Percentiles rank a stretch among this genome's conserved stretches.
phyloP scores from a whole-genome alignment of 2,797 vertebrate genomes.

The Aldrovandia affinis region DNA sequence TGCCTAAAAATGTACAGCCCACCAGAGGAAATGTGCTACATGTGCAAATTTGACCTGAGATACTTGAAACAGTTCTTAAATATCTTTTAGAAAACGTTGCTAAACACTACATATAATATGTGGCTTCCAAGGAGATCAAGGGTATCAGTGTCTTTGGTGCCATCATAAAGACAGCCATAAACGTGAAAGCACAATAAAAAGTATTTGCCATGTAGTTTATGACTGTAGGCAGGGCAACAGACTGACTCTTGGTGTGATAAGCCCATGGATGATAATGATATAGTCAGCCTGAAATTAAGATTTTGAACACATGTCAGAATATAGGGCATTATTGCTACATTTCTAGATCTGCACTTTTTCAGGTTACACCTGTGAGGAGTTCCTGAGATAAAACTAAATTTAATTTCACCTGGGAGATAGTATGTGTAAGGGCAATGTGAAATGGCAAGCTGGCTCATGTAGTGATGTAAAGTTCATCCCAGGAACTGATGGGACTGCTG shows the following conservation, averaged over 20 bases:
- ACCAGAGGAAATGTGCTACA: not conserved
- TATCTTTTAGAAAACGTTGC: slow-evolving; percentile 26
- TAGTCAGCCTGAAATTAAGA: not conserved
- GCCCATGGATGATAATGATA: not conserved
- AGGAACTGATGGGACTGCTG: slow-evolving; percentile 24
- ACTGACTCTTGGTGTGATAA: not conserved
- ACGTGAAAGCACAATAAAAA: not conserved
- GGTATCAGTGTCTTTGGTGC: not conserved
- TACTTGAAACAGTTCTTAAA: slow-evolving; percentile 70
- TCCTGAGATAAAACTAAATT: not conserved
- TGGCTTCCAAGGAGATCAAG: not conserved
- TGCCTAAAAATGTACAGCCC: not conserved
- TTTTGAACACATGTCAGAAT: not conserved
- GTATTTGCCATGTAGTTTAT: not conserved
- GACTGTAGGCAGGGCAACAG: not conserved
- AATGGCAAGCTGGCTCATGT: not conserved
- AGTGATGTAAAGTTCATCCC: slow-evolving; percentile 47
- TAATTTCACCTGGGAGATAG: not conserved
- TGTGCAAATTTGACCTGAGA: slow-evolving; percentile 30
- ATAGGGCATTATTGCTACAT: not conserved
- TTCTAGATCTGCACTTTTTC: not conserved
- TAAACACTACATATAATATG: not conserved
- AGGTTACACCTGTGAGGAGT: not conserved
- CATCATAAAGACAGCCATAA: not conserved
- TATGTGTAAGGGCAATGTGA: not conserved